phyloP scores from a whole-genome alignment of 2,888 invertebrate species.

The Agonopterix subpropinquella region DNA sequence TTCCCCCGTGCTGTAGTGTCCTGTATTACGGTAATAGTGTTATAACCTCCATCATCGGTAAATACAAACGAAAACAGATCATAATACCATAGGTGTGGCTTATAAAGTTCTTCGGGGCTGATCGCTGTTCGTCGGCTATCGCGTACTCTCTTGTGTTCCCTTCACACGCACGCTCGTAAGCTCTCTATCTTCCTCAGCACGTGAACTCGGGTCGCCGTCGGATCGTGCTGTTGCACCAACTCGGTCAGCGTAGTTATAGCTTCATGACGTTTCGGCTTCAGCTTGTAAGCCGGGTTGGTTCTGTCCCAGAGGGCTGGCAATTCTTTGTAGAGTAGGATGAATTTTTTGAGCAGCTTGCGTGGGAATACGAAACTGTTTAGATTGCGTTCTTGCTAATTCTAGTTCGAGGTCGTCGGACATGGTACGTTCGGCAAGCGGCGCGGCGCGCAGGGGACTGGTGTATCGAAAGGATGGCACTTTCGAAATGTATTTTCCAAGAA shows the following conservation, averaged over 20 bases:
- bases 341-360: slow-evolving; percentile 45
- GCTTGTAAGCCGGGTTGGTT: slow-evolving; percentile 39
- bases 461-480: too few species aligned
- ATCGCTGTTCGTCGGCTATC: slow-evolving; percentile 36
- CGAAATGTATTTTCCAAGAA: too few species aligned
- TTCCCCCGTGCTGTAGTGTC: too few species aligned
- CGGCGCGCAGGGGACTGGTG: slow-evolving; percentile 53
- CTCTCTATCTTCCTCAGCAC: slow-evolving; percentile 63
- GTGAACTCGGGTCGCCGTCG: slow-evolving; percentile 54
- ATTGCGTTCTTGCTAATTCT: background rate
- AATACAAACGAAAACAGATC: slow-evolving; percentile 49
- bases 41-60: slow-evolving; percentile 23
- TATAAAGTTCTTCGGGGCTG: slow-evolving; percentile 37
- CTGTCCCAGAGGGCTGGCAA: slow-evolving; percentile 53
- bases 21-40: too few species aligned
- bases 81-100: slow-evolving; percentile 59
- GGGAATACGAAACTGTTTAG: slow-evolving; percentile 41
- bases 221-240: slow-evolving; percentile 50
- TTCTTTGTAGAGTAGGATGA: slow-evolving; percentile 48
- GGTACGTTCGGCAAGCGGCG: slow-evolving; percentile 43
- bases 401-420: slow-evolving; percentile 26
- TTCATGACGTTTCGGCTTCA: slow-evolving; percentile 44
- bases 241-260: slow-evolving; percentile 50
- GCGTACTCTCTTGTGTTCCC: slow-evolving; percentile 48
- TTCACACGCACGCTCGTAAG: slow-evolving; percentile 54